phyloP scores from a whole-genome alignment of 2,113 vertebrate genomes.

The Silurus glanis region DNA sequence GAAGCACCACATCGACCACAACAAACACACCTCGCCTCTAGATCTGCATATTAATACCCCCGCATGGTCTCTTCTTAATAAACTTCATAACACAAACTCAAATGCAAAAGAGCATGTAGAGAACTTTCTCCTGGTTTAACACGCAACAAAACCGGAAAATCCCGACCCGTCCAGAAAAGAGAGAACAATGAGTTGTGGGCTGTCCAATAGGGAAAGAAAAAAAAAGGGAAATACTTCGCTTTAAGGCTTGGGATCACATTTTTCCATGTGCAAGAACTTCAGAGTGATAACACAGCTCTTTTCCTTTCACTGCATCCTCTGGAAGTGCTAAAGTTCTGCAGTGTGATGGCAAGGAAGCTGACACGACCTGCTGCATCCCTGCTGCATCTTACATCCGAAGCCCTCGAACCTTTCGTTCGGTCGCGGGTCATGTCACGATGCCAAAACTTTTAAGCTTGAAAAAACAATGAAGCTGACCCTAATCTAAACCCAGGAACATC shows the following conservation, averaged over 20 bases:
- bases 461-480: neutral
- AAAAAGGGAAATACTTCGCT: constrained; percentile 63
- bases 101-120: neutral
- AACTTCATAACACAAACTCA: neutral
- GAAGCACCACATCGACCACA: neutral
- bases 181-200: constrained; percentile 51
- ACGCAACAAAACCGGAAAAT: constrained; percentile 41
- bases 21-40: constrained; percentile 7
- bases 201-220: constrained; percentile 53
- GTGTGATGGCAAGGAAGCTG: constrained; percentile 42
- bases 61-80: neutral
- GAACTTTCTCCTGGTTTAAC: constrained; percentile 37
- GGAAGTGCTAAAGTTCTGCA: constrained; percentile 53
- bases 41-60: constrained; percentile 6
- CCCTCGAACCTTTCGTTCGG: no score
- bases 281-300: constrained; percentile 62
- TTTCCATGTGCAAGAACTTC: constrained; percentile 57
- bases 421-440: neutral
- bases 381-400: neutral
- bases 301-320: constrained; percentile 76
- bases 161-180: constrained; percentile 50
- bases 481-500: neutral
- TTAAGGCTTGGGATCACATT: constrained; percentile 64
- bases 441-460: constrained; percentile 1
- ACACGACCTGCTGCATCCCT: constrained; percentile 5